These are phyloP conservation scores for Uropsilus gracilis DNA, from an alignment of 2,113 vertebrate genomes.

Conservation along the genomic window DNA sequence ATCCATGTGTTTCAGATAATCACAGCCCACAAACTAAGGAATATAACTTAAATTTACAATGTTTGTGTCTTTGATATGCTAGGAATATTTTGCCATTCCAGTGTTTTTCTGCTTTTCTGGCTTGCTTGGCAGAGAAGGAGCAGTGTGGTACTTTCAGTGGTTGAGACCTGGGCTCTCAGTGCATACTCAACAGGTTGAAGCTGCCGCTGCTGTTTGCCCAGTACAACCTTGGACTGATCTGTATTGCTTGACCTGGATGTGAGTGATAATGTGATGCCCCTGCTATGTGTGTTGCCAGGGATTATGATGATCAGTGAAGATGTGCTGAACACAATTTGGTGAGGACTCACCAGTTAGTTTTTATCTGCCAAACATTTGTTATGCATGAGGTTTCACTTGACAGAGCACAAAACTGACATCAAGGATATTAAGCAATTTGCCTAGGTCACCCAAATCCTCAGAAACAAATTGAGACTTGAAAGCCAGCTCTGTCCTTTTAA, in stretches of 20 bases:
- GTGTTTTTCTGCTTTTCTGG: neutral
- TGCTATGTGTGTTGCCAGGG: neutral
- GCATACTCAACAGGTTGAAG: neutral
- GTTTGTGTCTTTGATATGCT: slow-evolving; percentile 35
- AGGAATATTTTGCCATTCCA: neutral
- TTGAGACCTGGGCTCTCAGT: neutral
- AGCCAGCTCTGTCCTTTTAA: neutral
- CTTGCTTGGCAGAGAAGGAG: neutral
- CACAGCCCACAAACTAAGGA: neutral
- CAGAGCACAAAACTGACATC: neutral
- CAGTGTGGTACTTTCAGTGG: neutral
- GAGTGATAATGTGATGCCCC: neutral
- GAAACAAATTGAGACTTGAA: neutral
- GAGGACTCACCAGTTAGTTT: neutral
- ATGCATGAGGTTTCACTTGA: neutral
- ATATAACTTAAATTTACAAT: neutral
- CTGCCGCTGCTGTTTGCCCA: neutral
- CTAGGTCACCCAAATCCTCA: neutral
- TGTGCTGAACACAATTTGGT: neutral
- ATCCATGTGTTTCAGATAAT: slow-evolving; percentile 41
- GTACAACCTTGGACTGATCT: neutral
- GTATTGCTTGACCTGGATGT: neutral
- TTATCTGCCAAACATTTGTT: neutral
- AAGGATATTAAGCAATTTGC: neutral
- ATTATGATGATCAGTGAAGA: neutral